A percentile compares a stretch with the other conserved stretches of the same genome.
phyloP scores from a whole-genome alignment of 2,113 vertebrate species.

The Panthera tigris region DNA sequence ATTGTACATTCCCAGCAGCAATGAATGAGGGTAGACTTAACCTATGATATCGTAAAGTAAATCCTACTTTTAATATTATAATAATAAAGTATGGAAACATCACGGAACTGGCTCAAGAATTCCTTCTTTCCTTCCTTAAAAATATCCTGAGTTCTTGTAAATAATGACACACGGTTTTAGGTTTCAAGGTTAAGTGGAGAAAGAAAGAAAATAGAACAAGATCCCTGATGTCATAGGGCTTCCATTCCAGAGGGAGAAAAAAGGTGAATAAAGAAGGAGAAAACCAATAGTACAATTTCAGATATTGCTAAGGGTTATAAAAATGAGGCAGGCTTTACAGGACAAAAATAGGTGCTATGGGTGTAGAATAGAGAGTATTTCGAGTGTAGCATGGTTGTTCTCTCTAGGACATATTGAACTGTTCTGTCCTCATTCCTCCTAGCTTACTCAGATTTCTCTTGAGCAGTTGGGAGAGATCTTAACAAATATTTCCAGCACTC shows the following conservation, averaged over 20 bases:
- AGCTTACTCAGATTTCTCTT: not conserved
- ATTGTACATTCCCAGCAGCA: not conserved
- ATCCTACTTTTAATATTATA: not conserved
- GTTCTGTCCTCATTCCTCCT: not conserved
- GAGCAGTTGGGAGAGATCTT: not conserved
- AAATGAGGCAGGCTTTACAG: not conserved
- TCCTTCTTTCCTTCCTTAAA: not conserved
- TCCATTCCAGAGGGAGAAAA: not conserved
- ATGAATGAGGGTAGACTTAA: not conserved
- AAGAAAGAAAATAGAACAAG: not conserved
- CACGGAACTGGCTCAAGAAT: not conserved
- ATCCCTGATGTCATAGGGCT: not conserved
- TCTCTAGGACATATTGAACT: not conserved
- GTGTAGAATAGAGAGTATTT: not conserved
- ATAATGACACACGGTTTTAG: not conserved
- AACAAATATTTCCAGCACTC: not conserved
- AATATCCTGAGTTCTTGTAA: not conserved
- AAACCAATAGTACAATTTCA: not conserved
- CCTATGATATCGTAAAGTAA: too few relatives aligned
- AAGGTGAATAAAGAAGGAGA: not conserved
- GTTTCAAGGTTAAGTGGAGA: not conserved
- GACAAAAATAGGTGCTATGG: not conserved
- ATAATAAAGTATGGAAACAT: not conserved
- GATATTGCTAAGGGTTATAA: not conserved
- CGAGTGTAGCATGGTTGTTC: too few relatives aligned